These are phyloP conservation scores for Ovis canadensis DNA, from an alignment of 2,113 vertebrate species.

Conservation along the genomic window DNA sequence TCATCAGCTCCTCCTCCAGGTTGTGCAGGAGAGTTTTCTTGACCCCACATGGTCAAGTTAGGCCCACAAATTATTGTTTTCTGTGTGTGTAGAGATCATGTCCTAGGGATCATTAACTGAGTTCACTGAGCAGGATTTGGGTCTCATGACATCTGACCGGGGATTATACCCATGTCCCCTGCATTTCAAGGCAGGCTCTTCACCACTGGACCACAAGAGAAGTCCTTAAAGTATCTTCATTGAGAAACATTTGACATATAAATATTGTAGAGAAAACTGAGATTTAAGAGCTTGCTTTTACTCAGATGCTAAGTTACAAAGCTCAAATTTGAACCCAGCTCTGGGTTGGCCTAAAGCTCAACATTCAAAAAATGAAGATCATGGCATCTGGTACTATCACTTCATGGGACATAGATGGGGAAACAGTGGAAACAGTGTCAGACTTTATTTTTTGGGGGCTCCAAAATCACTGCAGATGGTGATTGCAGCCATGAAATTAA, in stretches of 20 bases:
- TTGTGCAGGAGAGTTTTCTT: neutral
- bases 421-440: no score
- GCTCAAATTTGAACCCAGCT: neutral
- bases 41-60: neutral
- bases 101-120: neutral
- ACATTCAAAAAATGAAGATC: no score
- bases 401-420: no score
- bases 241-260: neutral
- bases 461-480: no score
- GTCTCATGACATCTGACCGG: neutral
- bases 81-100: neutral
- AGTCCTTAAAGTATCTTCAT: neutral
- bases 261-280: neutral
- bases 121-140: neutral
- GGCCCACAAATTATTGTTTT: neutral
- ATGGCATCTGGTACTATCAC: no score
- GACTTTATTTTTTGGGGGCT: no score
- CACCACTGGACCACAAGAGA: neutral
- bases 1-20: neutral
- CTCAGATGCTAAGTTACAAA: neutral
- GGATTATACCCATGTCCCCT: neutral
- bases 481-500: no score
- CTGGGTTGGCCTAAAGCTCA: neutral
- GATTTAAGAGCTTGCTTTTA: neutral
- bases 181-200: neutral